phyloP scores from a whole-genome alignment of 2,113 vertebrate species.

The Nycticorax nycticorax region DNA sequence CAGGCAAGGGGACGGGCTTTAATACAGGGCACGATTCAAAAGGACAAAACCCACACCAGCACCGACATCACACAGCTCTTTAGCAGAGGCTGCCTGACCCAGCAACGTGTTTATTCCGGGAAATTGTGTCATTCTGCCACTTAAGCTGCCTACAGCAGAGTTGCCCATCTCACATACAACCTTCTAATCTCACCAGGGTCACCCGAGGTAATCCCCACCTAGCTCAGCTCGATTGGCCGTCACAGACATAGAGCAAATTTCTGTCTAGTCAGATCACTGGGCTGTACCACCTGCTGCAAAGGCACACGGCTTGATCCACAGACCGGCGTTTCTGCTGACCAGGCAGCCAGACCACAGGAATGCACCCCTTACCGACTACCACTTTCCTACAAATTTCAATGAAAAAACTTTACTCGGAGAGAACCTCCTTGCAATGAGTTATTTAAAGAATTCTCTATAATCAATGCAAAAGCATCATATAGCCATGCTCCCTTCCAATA shows the following conservation, averaged over 20 bases:
- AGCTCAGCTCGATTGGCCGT: conserved; percentile 79
- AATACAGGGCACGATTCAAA: conserved; percentile 65
- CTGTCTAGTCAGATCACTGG: conserved; percentile 78
- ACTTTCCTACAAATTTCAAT: neutral
- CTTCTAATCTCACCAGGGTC: conserved; percentile 83
- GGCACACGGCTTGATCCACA: conserved; percentile 20
- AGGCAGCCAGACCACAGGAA: neutral
- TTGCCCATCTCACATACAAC: conserved; percentile 82
- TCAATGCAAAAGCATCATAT: accelerated
- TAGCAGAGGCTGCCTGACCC: conserved; percentile 76
- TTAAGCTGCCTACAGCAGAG: conserved; percentile 82
- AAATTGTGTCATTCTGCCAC: conserved; percentile 85
- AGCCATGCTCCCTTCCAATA: neutral
- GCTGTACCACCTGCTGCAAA: conserved; percentile 64
- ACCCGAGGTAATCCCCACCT: conserved; percentile 81
- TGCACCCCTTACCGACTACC: neutral
- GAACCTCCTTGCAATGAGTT: neutral
- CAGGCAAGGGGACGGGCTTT: conserved; percentile 58
- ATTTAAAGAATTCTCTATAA: neutral
- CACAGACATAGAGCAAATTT: conserved; percentile 75
- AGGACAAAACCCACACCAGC: conserved; percentile 60
- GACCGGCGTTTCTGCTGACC: neutral
- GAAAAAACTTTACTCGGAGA: neutral
- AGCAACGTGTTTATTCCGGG: conserved; percentile 83
- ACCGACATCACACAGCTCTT: conserved; percentile 71